Evolutionary conservation across 2,888 invertebrate genomes (phyloP).

Genomic region (Ellobium chinense): DNA sequence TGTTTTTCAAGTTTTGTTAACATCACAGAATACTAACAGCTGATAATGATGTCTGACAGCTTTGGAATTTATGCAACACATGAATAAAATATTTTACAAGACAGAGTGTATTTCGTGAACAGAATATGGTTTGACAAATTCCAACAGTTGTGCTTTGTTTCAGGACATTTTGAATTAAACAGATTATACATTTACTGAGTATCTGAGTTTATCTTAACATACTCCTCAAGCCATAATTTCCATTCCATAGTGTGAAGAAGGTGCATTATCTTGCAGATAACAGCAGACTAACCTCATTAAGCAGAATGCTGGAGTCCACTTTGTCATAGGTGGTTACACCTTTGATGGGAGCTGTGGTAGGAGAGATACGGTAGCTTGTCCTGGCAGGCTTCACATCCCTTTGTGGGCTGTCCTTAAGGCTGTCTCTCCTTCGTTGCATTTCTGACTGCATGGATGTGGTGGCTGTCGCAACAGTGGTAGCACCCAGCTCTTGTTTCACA

Average conservation of each 20-base stretch:
- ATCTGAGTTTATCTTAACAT: too few relatives aligned
- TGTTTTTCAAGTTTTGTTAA: too few relatives aligned
- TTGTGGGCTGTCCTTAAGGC: conserved; percentile 1
- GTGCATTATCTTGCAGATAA: neutral
- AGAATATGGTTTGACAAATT: neutral
- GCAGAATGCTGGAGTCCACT: conserved; percentile 41
- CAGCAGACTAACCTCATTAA: conserved; percentile 38
- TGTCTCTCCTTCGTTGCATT: neutral
- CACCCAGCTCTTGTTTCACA: neutral
- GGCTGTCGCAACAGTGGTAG: neutral
- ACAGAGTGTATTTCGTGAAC: too few relatives aligned
- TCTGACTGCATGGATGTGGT: neutral
- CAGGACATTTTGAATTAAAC: neutral
- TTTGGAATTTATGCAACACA: too few relatives aligned
- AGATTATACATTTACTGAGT: neutral
- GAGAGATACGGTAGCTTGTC: conserved; percentile 30
- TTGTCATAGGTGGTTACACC: conserved; percentile 43
- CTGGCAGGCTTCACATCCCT: conserved; percentile 2
- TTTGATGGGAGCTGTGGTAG: conserved; percentile 28
- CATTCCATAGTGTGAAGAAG: too few relatives aligned
- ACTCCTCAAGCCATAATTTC: too few relatives aligned
- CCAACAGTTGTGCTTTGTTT: neutral
- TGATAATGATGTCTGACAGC: too few relatives aligned
- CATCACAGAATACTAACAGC: too few relatives aligned
- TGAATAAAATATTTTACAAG: too few relatives aligned